Base-by-base conservation (phyloP, 1,140 invertebrate genomes). In the Zaprionus camerounensis region DNA sequence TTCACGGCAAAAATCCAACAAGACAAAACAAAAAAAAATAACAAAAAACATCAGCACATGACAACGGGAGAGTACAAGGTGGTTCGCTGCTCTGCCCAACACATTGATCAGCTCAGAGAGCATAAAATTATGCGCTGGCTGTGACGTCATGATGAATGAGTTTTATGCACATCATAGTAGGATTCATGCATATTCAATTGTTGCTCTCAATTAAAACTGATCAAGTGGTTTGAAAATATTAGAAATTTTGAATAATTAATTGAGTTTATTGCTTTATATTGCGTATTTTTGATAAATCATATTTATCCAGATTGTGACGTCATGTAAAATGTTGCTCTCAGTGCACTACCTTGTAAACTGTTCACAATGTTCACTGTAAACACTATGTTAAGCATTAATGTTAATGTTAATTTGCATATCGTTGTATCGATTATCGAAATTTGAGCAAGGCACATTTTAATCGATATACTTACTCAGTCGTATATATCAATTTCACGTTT, bases 1-100 rank as follows among this genome's bases (percentile, higher is more conserved):
- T 75, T 76, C 73, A 76, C 77, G 67, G 70, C 75, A 73, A 73
- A 65, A 65, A 76, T 61, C 73, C 62, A 71, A 65, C 68, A 76
- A 76, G 68, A 76, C 72, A 75, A 75, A 63, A 75, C 72, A 75
- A 70, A 70, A 70, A 59, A 72, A 63, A 56, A 71, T 56, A 62
- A 75, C 51, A 61, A 62, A 69, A 71, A 75, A 71, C 59, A 64
- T 41, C 67, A 71, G 59, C 67, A 64, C 72, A 75, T 49, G 38
- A 24, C 17, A 28, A 24, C 31, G 24, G 55, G 13, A 17, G 15
- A 15, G 7, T 55, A 34, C 28, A 63, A 75, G 72, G 67, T 75
- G 3, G 15, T 4, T 2, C 9, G 9, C 4, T 34, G 28, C 38
- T 26, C 20, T 20, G 17, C 12, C 5, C 11, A 4, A 3, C 1